Evolutionary conservation across 2,113 vertebrate genomes (phyloP).

Genomic region (Leptodactylus fuscus): DNA sequence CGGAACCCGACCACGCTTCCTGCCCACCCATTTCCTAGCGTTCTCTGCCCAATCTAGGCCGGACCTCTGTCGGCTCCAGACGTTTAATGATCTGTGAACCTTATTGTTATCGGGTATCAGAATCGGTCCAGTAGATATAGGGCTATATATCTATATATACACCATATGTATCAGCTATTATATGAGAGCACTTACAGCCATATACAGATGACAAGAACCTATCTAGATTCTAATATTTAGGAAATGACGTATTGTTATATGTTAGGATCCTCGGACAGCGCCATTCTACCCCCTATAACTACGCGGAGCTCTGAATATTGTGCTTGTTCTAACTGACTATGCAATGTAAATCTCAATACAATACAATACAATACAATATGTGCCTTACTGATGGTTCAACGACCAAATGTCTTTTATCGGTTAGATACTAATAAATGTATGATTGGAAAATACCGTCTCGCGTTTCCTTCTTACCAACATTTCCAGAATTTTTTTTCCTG

Average conservation of each 20-base stretch:
- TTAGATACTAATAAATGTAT: constrained; percentile 59
- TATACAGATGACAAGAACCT: too few relatives aligned
- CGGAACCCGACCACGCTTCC: background rate
- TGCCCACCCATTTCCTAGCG: constrained; percentile 29
- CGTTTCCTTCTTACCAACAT: too few relatives aligned
- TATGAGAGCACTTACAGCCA: background rate
- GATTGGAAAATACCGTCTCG: background rate
- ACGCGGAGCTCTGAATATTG: background rate
- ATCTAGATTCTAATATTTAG: too few relatives aligned
- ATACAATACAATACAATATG: constrained; percentile 63
- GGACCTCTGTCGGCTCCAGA: background rate
- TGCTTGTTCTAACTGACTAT: constrained; percentile 46
- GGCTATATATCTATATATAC: background rate
- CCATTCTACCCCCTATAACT: background rate
- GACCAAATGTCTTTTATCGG: constrained; percentile 61
- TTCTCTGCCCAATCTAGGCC: background rate
- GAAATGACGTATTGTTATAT: too few relatives aligned
- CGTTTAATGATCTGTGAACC: constrained; percentile 1
- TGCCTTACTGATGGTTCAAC: constrained; percentile 58
- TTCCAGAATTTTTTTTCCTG: too few relatives aligned
- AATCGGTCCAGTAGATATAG: too few relatives aligned
- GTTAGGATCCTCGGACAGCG: too few relatives aligned
- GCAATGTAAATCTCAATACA: constrained; percentile 63
- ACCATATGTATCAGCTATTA: background rate
- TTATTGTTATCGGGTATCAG: background rate